phyloP scores from a whole-genome alignment of 2,888 invertebrate genomes.

The Alloscopus bannaensis region DNA sequence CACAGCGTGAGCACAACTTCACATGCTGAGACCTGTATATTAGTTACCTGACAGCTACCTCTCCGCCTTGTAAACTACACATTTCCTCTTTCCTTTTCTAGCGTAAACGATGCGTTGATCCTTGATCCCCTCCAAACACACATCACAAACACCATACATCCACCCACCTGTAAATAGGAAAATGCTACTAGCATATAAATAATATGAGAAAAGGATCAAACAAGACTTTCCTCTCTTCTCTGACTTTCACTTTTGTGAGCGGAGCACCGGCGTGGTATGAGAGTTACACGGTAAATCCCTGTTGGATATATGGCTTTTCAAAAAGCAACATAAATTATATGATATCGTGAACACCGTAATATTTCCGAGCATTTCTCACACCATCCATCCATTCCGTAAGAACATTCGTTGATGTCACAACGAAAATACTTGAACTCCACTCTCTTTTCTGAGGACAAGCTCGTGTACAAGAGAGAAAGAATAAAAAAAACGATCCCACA shows the following conservation, averaged over 20 bases:
- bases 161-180: conserved; percentile 35
- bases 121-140: conserved; percentile 23
- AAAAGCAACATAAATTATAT: conserved; percentile 46
- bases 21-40: neutral
- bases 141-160: neutral
- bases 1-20: neutral
- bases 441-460: neutral
- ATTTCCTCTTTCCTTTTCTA: conserved; percentile 23
- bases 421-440: neutral
- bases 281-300: conserved; percentile 47
- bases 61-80: conserved; percentile 34
- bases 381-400: conserved; percentile 26
- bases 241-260: neutral
- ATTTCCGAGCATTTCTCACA: conserved; percentile 21
- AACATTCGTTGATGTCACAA: neutral
- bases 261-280: conserved; percentile 11
- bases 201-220: conserved; percentile 26
- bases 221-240: neutral
- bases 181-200: neutral
- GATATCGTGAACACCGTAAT: conserved; percentile 49
- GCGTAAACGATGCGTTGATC: conserved; percentile 30
- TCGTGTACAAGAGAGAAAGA: neutral
- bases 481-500: too few relatives aligned
- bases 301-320: conserved; percentile 50
- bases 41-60: conserved; percentile 39